Conservation (phyloP, 2,797 vertebrate genomes). For the Lemur catta region DNA sequence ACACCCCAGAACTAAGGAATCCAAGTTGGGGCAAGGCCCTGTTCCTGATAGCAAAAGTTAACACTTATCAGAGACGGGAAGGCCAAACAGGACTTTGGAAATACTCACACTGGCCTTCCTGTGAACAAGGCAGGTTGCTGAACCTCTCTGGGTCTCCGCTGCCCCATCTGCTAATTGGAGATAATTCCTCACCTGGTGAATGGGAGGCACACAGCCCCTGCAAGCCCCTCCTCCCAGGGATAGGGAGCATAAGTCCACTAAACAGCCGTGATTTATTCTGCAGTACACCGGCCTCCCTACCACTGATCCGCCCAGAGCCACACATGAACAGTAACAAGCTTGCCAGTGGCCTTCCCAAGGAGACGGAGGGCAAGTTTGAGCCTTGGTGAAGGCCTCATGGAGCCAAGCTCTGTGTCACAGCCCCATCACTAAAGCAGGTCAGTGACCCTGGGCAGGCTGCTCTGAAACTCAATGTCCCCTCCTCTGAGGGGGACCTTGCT, state of each 20-base stretch:
- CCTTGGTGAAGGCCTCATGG: not conserved
- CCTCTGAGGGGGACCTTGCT: not conserved
- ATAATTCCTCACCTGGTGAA: not conserved
- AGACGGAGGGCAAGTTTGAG: not conserved
- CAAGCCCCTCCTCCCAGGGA: not conserved
- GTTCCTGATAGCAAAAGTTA: slow-evolving; percentile 40
- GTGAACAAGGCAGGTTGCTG: not conserved
- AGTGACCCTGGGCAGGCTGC: not conserved
- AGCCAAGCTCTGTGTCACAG: not conserved
- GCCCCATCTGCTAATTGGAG: not conserved
- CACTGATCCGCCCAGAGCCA: not conserved
- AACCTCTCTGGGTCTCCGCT: not conserved
- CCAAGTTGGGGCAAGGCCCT: not conserved
- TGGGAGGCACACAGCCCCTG: not conserved
- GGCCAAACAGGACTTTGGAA: slow-evolving; percentile 50
- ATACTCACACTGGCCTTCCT: slow-evolving; percentile 33
- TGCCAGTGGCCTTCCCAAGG: not conserved
- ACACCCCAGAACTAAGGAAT: not conserved
- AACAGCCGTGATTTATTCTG: not conserved
- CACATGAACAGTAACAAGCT: not conserved
- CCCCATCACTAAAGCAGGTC: not conserved
- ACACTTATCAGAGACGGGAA: not conserved
- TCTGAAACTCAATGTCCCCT: not conserved
- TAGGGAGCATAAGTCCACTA: not conserved
- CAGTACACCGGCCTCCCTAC: not conserved